Base-by-base conservation (phyloP, 2,888 invertebrate genomes). In the Ptilodon capucinus region DNA sequence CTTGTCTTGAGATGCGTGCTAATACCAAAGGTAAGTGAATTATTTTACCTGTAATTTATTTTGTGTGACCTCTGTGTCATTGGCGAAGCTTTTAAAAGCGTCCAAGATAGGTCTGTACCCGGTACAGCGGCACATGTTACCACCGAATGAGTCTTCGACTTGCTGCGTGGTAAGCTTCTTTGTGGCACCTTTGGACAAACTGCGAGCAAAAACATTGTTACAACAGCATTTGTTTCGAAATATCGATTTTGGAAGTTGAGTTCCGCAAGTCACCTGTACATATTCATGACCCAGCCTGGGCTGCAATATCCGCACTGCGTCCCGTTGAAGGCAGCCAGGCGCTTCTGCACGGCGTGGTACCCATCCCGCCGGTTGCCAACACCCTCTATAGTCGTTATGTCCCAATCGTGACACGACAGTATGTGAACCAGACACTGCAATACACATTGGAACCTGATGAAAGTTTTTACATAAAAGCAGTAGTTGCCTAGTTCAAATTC, bases 101-200 rank as follows among this genome's bases (percentile, higher is more conserved):
- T 96, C 96, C 44, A 96, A 77, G 42, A 96, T 96, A 0, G 96
- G 94, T 2, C 96, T 84, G 76, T 96, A 96, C 0, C 96, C 96
- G 0, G 96, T 96, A 65, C 96, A 96, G 5, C 96, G 92, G 53
- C 96, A 96, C 39, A 96, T 93, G 68, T 95, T 95, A 13, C 95
- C 93, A 1, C 95, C 96, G 52, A 96, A 95, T 0, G 94, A 92
- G 64, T 94, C 92, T 73, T 96, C 96, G 3, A 96, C 92, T 58
- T 95, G 92, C 50, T 92, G 84, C 89, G 92, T 93, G 0, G 93
- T 93, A 32, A 94, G 70, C 34, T 82, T 81, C 38, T 61, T 70
- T 5, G 86, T 80, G 0, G 91, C 85, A 0, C 81, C 76, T 60
- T 91, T 74, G 35, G 91, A 71, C 32, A 93, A 68, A 30, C 92